phyloP scores from a whole-genome alignment of 2,888 invertebrate species.

The Drosophila melanosoma region DNA sequence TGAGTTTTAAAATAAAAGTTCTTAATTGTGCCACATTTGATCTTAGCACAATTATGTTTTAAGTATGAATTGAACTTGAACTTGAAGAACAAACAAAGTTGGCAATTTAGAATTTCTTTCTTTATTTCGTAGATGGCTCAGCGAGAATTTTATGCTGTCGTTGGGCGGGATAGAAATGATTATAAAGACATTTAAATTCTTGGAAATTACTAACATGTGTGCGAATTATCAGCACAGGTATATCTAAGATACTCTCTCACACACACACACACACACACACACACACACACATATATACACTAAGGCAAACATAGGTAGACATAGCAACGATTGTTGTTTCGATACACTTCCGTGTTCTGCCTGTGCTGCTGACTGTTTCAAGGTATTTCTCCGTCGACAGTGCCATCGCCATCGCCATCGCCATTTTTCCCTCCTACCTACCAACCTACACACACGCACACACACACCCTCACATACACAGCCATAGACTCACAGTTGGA shows the following conservation, averaged over 20 bases:
- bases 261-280: not conserved
- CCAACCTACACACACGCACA: constrained; percentile 9
- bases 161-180: constrained; percentile 14
- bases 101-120: not conserved
- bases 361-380: constrained; percentile 36
- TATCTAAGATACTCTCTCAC: constrained; percentile 28
- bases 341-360: constrained; percentile 55
- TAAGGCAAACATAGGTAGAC: not conserved
- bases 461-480: not conserved
- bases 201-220: constrained; percentile 26
- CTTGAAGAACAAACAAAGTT: not conserved
- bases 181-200: constrained; percentile 28
- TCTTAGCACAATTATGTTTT: not conserved
- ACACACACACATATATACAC: not conserved
- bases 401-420: constrained; percentile 10
- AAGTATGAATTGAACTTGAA: not conserved
- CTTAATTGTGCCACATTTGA: not conserved
- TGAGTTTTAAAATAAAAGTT: not conserved
- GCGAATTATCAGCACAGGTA: constrained; percentile 41
- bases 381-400: constrained; percentile 48
- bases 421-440: constrained; percentile 40
- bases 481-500: constrained; percentile 1
- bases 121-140: not conserved
- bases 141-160: not conserved
- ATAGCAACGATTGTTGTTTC: constrained; percentile 32